Conservation (phyloP, 1,140 invertebrate genomes). For the Branchinecta lindahli region DNA sequence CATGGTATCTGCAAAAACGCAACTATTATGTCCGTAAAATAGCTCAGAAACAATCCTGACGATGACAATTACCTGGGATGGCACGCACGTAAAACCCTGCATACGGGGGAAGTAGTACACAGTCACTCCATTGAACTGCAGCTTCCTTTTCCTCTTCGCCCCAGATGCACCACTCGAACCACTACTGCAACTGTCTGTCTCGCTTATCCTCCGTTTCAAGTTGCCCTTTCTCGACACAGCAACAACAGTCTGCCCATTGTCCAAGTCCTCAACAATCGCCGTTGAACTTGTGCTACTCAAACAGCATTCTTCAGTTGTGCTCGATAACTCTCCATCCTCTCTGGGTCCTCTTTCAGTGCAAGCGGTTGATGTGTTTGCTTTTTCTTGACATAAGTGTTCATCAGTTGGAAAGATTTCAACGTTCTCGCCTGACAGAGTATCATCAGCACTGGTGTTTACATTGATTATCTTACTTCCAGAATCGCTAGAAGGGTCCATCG, state of each 20-base stretch:
- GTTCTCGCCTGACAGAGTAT: too few relatives aligned
- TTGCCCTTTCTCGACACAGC: slow-evolving; percentile 30
- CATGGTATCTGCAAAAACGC: too few relatives aligned
- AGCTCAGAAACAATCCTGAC: too few relatives aligned
- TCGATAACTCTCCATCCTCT: not conserved
- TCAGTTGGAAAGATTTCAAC: too few relatives aligned
- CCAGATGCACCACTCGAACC: not conserved
- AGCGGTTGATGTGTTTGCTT: too few relatives aligned
- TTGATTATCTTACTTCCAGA: too few relatives aligned
- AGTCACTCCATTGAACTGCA: slow-evolving; percentile 79
- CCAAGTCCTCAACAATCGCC: not conserved
- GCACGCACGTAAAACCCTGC: slow-evolving; percentile 95
- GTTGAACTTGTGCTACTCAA: not conserved
- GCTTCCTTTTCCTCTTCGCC: slow-evolving; percentile 49
- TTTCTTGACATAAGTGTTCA: too few relatives aligned
- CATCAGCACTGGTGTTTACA: too few relatives aligned
- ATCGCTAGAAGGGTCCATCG: too few relatives aligned
- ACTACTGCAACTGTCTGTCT: slow-evolving; percentile 22
- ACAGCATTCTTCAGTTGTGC: not conserved
- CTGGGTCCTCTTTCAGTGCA: not conserved
- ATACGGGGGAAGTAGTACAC: slow-evolving; percentile 88
- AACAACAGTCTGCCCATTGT: not conserved
- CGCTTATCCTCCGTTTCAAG: slow-evolving; percentile 28
- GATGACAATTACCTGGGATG: slow-evolving; percentile 49
- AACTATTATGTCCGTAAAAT: too few relatives aligned